phyloP scores from a whole-genome alignment of 2,888 invertebrate species.

The Drosophila setosimentum region DNA sequence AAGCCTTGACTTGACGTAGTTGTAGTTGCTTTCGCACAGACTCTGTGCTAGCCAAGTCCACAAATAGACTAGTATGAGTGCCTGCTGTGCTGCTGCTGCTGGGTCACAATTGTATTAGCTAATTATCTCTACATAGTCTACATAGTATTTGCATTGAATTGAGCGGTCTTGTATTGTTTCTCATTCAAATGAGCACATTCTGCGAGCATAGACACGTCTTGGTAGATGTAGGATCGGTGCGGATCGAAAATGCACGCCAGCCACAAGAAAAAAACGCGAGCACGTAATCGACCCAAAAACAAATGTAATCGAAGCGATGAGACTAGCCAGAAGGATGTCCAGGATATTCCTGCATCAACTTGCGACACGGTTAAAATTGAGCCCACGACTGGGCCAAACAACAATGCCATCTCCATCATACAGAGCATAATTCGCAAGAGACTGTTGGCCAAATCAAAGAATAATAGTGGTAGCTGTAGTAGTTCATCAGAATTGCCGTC shows the following conservation, averaged over 20 bases:
- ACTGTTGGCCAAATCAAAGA: constrained; percentile 52
- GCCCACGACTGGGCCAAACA: constrained; percentile 15
- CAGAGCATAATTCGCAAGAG: constrained; percentile 74
- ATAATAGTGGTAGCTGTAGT: background rate
- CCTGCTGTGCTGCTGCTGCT: constrained; percentile 4
- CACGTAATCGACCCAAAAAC: constrained; percentile 79
- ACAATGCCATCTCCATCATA: constrained; percentile 58
- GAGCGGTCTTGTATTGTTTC: constrained; percentile 44
- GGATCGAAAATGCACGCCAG: constrained; percentile 47
- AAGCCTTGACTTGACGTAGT: constrained; percentile 55
- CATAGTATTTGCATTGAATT: constrained; percentile 2
- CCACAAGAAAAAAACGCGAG: constrained; percentile 74
- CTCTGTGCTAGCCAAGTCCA: constrained; percentile 47
- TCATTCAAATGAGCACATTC: constrained; percentile 57
- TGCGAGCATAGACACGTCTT: constrained; percentile 28
- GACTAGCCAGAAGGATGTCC: background rate
- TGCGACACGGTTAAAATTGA: background rate
- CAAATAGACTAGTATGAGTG: constrained; percentile 58
- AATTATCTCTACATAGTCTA: constrained; percentile 47
- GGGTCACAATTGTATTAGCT: constrained; percentile 43
- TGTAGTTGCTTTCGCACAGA: background rate
- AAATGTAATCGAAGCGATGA: constrained; percentile 69
- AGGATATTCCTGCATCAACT: background rate
- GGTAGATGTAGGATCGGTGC: background rate
- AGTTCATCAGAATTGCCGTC: background rate